Percentiles rank a stretch among this genome's conserved stretches.
Evolutionary conservation across 2,888 invertebrate genomes (phyloP).

Genomic region (Agrotis ipsilon): DNA sequence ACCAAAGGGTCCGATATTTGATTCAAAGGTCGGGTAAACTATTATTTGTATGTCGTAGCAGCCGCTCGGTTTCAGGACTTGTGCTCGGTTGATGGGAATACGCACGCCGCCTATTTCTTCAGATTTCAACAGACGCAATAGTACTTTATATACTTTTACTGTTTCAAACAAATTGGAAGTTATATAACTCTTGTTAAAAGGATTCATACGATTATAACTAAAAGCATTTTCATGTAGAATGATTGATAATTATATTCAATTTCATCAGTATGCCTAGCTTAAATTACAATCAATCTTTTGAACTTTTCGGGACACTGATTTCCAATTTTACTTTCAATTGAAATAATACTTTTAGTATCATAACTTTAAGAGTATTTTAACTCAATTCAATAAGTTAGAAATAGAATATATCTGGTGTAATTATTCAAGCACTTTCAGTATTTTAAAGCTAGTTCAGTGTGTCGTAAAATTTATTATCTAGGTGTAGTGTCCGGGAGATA

Average conservation of each 20-base stretch:
- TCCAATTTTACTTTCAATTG: constrained; percentile 18
- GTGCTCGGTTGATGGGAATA: too few relatives aligned
- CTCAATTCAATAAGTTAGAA: constrained; percentile 4
- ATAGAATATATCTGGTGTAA: constrained; percentile 16
- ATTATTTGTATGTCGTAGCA: neutral
- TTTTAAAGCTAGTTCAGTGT: constrained; percentile 22
- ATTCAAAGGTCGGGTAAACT: neutral
- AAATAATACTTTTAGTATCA: constrained; percentile 24
- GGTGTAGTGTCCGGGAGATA: constrained; percentile 22
- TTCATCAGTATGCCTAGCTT: constrained; percentile 25
- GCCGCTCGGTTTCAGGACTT: neutral
- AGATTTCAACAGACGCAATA: too few relatives aligned
- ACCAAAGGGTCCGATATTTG: neutral
- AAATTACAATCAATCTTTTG: constrained; percentile 21
- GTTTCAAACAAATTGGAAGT: neutral
- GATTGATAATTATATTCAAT: constrained; percentile 5
- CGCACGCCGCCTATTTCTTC: too few relatives aligned
- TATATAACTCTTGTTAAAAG: neutral
- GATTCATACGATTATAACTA: neutral
- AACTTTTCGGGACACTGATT: constrained; percentile 15
- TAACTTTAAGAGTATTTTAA: neutral
- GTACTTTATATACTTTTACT: neutral
- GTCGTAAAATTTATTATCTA: constrained; percentile 33
- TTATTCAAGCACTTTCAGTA: constrained; percentile 32
- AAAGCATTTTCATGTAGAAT: constrained; percentile 36